These are phyloP conservation scores for Lymantria monacha DNA, from an alignment of 2,888 invertebrate genomes.

Conservation along the genomic window DNA sequence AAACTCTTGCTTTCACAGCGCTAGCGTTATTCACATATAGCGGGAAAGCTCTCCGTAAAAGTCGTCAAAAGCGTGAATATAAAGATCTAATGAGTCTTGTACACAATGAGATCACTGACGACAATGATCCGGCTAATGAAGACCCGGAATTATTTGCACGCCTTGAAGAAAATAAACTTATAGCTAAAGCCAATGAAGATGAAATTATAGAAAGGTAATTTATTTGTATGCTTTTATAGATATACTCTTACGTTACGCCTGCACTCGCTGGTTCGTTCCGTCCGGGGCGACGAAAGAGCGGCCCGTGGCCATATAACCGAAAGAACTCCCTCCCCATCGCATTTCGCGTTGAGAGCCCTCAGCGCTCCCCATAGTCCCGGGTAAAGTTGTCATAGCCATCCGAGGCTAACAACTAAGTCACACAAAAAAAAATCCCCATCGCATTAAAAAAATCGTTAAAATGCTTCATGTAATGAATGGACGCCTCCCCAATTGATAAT, in stretches of 20 bases:
- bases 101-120: conserved; percentile 42
- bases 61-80: conserved; percentile 61
- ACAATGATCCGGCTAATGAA: conserved; percentile 84
- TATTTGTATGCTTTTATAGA: not conserved
- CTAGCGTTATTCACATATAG: conserved; percentile 52
- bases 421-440: too few relatives aligned
- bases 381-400: too few relatives aligned
- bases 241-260: not conserved
- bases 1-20: conserved; percentile 35
- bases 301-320: too few relatives aligned
- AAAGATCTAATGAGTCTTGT: conserved; percentile 57
- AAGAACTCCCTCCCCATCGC: too few relatives aligned
- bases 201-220: conserved; percentile 48
- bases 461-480: too few relatives aligned
- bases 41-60: conserved; percentile 55
- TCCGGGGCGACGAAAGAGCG: too few relatives aligned
- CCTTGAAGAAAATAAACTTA: conserved; percentile 71
- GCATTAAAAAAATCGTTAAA: too few relatives aligned
- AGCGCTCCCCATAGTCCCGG: too few relatives aligned
- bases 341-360: too few relatives aligned
- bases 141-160: conserved; percentile 77
- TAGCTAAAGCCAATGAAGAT: conserved; percentile 47
- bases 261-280: too few relatives aligned
- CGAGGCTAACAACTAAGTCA: too few relatives aligned
- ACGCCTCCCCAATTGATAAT: too few relatives aligned